Conservation (phyloP, 1,140 invertebrate species). For the Bombus sibiricus region DNA sequence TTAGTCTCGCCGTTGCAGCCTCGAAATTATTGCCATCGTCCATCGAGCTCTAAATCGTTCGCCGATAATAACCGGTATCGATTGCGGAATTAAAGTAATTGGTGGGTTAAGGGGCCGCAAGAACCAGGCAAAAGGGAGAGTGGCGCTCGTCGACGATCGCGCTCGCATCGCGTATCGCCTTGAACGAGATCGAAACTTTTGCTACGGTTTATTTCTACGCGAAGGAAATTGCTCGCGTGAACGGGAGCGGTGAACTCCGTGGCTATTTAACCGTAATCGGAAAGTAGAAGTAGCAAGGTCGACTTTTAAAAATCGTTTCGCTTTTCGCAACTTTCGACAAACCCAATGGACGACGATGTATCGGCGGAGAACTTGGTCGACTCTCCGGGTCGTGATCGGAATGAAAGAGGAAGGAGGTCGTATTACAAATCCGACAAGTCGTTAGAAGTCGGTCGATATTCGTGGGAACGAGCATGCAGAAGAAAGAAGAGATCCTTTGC, state of each 20-base stretch:
- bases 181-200: background rate
- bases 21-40: background rate
- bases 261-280: background rate
- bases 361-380: background rate
- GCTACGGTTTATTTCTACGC: background rate
- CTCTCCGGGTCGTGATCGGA: background rate
- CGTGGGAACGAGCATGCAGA: conserved; percentile 32
- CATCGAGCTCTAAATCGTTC: background rate
- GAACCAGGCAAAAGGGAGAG: background rate
- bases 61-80: background rate
- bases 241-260: background rate
- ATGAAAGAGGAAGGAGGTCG: conserved; percentile 28
- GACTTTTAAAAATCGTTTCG: background rate
- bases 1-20: too few species aligned
- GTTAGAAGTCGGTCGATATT: conserved; percentile 40
- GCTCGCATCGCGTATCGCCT: background rate
- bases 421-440: conserved; percentile 34
- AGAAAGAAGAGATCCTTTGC: conserved; percentile 7
- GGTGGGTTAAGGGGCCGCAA: background rate
- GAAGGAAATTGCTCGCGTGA: background rate
- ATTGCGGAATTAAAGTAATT: background rate
- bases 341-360: background rate
- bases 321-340: too few species aligned
- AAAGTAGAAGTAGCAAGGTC: background rate
- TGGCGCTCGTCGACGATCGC: background rate